These are phyloP conservation scores for Lasiurus borealis DNA, from an alignment of 2,113 vertebrate genomes.

Conservation along the genomic window DNA sequence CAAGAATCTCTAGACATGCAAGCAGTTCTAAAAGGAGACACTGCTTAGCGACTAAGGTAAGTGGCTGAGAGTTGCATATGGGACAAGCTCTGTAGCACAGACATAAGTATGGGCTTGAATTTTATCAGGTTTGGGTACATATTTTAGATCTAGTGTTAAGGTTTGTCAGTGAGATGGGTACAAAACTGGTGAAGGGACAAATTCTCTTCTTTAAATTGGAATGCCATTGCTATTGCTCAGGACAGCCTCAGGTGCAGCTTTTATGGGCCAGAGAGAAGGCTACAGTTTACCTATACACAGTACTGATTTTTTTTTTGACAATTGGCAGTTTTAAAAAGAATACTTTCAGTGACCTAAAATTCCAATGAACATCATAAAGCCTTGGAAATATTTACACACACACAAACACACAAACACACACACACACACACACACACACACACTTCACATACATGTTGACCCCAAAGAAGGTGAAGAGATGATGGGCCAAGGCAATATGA, in stretches of 20 bases:
- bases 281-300: not conserved
- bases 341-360: not conserved
- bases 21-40: not conserved
- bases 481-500: not conserved
- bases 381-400: not conserved
- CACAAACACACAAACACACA: not conserved
- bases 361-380: not conserved
- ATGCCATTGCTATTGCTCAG: not conserved
- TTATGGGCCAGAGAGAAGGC: not conserved
- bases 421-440: not conserved
- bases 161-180: not conserved
- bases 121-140: not conserved
- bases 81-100: not conserved
- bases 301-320: not conserved
- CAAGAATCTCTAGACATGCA: not conserved
- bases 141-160: not conserved
- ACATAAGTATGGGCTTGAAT: not conserved
- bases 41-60: not conserved
- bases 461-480: not conserved
- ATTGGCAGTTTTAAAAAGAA: not conserved
- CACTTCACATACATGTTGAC: not conserved
- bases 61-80: not conserved
- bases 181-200: not conserved
- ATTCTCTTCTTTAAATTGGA: not conserved
- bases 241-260: not conserved